Base-by-base conservation (phyloP, 37 sponge, comb jelly and placozoan genomes). In the Hexactinellida sp. region DNA sequence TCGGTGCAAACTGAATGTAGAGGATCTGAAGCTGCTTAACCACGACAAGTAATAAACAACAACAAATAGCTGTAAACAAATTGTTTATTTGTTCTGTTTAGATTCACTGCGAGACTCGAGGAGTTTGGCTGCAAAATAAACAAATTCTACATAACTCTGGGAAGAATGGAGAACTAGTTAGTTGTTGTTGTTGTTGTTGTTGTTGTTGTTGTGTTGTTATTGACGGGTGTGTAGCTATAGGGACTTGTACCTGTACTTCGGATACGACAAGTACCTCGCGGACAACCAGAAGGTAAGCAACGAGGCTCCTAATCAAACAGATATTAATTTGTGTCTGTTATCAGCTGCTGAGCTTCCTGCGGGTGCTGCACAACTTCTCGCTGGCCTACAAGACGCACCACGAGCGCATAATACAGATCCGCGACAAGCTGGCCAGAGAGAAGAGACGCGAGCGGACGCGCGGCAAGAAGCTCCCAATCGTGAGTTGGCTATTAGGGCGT, bases 61-160 rank as follows among this genome's bases (percentile, higher is more conserved):
- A n/a, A n/a, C n/a, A n/a, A n/a, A n/a, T n/a, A n/a, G n/a, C n/a
- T n/a, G n/a, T n/a, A n/a, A n/a, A n/a, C n/a, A n/a, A n/a, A n/a
- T n/a, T n/a, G n/a, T n/a, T n/a, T n/a, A n/a, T n/a, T n/a, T n/a
- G n/a, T n/a, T 63, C 13, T 10, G 21, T 10, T 32, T 63, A 63
- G 76, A 3, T 63, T 63, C 32, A 63, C 30, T 32, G 19, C 3
- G 76, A 63, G 13, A n/a, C 13, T 63, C 19, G 76, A 63, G 34
- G 19, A 63, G 34, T 63, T 63, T 23, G 76, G 76, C 3, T 23
- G 3, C 19, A 63, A 63, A n/a, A 63, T 63, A 10, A 63, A 63
- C 34, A 63, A 63, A 63, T 63, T 63, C 76, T 63, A 63, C 76
- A 63, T 63, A 63, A 63, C 76, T 63, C 76, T 63, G 34, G 76